A percentile compares a stretch with the other conserved stretches of the same genome.
phyloP scores from a whole-genome alignment of 2,113 vertebrate species.

The Centropus unirufus region DNA sequence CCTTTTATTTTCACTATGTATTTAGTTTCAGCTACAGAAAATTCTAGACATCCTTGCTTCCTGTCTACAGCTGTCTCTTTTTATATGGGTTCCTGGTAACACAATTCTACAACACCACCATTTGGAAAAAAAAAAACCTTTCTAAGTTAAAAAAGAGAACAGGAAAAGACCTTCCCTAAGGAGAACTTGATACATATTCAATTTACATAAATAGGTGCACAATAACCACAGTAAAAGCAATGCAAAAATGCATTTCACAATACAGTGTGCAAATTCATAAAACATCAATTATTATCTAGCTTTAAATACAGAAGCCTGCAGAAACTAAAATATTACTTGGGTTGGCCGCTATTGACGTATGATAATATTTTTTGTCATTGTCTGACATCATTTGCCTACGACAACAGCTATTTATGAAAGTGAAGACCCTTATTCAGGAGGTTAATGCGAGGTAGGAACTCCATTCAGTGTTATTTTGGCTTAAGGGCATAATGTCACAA shows the following conservation, averaged over 20 bases:
- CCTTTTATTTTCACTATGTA: neutral
- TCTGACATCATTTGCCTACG: slow-evolving; percentile 60
- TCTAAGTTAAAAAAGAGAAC: neutral
- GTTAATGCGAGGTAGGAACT: slow-evolving; percentile 79
- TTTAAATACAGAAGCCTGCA: slow-evolving; percentile 36
- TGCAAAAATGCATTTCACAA: neutral
- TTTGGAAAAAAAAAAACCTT: neutral
- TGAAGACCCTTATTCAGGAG: slow-evolving; percentile 76
- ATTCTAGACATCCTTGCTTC: neutral
- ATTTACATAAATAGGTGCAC: neutral
- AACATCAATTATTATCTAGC: neutral
- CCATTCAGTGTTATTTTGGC: slow-evolving; percentile 82
- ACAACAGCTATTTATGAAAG: slow-evolving; percentile 74
- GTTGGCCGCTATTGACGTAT: neutral
- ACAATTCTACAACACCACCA: neutral
- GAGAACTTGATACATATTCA: neutral
- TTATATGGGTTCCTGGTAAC: neutral
- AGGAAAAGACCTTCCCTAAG: neutral
- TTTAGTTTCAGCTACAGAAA: neutral
- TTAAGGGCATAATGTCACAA: slow-evolving; percentile 85
- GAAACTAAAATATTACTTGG: slow-evolving; percentile 20
- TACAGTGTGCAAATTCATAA: neutral
- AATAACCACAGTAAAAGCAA: neutral
- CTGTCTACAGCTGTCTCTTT: neutral
- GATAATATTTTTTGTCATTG: slow-evolving; percentile 35